phyloP scores from a whole-genome alignment of 2,113 vertebrate genomes.

The Elaphurus davidianus region DNA sequence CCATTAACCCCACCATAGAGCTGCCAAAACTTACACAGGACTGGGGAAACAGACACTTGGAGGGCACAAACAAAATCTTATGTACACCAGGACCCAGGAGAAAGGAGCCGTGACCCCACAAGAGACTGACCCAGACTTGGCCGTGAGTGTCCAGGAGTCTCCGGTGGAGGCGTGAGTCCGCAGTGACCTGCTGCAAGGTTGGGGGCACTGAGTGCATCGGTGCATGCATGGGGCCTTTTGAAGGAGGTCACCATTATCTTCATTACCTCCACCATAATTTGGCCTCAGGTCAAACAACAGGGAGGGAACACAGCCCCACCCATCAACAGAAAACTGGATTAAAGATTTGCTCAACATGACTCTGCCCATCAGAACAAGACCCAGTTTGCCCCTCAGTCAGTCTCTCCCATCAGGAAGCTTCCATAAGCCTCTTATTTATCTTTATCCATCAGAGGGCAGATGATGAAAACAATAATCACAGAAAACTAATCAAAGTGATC shows the following conservation, averaged over 20 bases:
- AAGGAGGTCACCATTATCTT: neutral
- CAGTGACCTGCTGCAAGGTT: neutral
- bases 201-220: neutral
- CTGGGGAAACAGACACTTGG: neutral
- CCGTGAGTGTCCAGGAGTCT: neutral
- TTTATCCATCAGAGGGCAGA: neutral
- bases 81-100: neutral
- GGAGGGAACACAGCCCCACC: neutral
- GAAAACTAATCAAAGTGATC: too few relatives aligned
- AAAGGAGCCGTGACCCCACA: neutral
- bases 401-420: neutral
- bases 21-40: neutral
- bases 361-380: neutral
- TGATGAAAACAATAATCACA: neutral
- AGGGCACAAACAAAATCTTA: neutral
- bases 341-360: neutral
- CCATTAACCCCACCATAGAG: neutral
- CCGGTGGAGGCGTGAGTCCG: fast-evolving
- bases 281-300: too few relatives aligned
- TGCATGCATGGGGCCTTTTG: neutral
- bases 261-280: neutral
- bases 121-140: neutral
- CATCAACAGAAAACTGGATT: neutral
- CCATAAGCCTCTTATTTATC: neutral
- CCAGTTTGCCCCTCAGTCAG: neutral